phyloP scores from a whole-genome alignment of 2,888 invertebrate species.

The Phaonia tiefii region DNA sequence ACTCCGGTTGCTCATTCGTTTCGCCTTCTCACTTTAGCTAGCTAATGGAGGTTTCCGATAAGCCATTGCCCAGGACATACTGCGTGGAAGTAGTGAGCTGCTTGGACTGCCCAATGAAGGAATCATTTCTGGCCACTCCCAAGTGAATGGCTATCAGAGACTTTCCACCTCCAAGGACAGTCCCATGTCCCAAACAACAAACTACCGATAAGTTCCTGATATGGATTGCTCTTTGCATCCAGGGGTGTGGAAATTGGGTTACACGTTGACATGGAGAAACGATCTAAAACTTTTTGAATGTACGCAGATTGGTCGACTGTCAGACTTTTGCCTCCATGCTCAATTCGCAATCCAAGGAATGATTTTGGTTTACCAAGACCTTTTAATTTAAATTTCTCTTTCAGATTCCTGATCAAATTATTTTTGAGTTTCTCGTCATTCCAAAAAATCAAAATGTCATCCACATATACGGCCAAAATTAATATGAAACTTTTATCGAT shows the following conservation, averaged over 20 bases:
- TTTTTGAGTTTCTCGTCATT: conserved; percentile 5
- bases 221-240: conserved; percentile 32
- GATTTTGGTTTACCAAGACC: conserved; percentile 29
- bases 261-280: no score
- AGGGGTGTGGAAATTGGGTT: conserved; percentile 12
- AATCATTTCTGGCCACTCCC: no score
- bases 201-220: conserved; percentile 44
- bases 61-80: no score
- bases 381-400: conserved; percentile 27
- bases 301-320: conserved; percentile 19
- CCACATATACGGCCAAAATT: conserved; percentile 11
- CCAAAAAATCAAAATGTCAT: neutral
- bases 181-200: conserved; percentile 9
- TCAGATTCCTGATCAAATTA: neutral
- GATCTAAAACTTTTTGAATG: no score
- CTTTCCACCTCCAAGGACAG: no score
- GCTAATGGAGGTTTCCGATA: no score
- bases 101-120: no score
- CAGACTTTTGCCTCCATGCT: conserved; percentile 25
- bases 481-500: conserved; percentile 3
- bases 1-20: no score
- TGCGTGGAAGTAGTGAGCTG: no score
- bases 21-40: no score
- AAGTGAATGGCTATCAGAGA: no score
- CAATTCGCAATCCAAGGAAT: conserved; percentile 28